phyloP scores from a whole-genome alignment of 35 echinoderm and acorn worm genomes.

The Lytechinus variegatus region DNA sequence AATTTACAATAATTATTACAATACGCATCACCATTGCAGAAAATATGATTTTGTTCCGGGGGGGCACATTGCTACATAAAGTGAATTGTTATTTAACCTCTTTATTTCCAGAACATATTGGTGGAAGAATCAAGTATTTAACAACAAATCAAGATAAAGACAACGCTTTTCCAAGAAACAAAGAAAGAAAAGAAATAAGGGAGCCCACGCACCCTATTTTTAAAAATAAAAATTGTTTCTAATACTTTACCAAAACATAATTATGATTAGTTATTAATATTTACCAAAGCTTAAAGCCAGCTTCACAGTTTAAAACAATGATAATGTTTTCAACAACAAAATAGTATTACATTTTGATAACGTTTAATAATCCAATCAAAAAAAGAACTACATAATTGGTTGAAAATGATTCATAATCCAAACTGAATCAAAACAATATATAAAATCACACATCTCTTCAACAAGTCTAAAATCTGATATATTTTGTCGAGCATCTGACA shows the following conservation, averaged over 20 bases:
- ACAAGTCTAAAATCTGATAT: background rate
- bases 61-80: background rate
- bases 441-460: background rate
- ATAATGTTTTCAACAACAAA: background rate
- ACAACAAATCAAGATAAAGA: background rate
- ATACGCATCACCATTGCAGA: background rate
- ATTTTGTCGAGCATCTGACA: background rate
- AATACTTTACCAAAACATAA: background rate
- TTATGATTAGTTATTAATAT: background rate
- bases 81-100: background rate
- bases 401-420: background rate
- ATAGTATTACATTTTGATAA: background rate
- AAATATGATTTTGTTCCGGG: background rate
- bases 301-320: background rate
- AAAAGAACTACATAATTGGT: background rate
- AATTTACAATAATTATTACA: conserved; percentile 8
- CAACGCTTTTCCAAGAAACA: background rate
- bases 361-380: background rate
- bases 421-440: background rate
- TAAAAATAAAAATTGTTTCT: background rate
- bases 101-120: background rate
- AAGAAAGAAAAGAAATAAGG: background rate
- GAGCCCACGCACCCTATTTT: background rate
- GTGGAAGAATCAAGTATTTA: background rate
- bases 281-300: background rate